These are phyloP conservation scores for Acipenser transmontanus DNA, from an alignment of 2,797 vertebrate genomes.

Conservation along the genomic window DNA sequence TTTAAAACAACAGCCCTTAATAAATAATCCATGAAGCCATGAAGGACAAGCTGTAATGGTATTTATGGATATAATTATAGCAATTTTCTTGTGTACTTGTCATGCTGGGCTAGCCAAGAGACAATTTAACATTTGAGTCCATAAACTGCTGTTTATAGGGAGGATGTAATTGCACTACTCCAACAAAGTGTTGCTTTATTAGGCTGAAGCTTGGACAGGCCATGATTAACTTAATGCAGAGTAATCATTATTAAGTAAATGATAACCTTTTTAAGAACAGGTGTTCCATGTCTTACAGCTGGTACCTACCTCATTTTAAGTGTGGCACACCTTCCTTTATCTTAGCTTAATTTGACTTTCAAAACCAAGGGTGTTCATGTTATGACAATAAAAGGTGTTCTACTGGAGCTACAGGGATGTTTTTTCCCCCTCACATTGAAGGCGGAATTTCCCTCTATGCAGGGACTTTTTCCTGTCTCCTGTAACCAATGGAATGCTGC, in stretches of 20 bases:
- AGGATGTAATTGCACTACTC: slow-evolving; percentile 9
- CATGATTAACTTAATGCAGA: slow-evolving; percentile 51
- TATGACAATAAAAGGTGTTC: too few relatives aligned
- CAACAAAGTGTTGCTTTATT: slow-evolving; percentile 47
- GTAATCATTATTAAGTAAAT: slow-evolving; percentile 39
- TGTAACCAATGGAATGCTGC: too few relatives aligned
- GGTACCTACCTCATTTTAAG: too few relatives aligned
- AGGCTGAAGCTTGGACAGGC: slow-evolving; percentile 55
- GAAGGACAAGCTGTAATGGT: slow-evolving; percentile 7
- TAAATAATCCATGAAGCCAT: neutral
- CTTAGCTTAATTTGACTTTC: too few relatives aligned
- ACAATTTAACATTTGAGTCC: slow-evolving; percentile 21
- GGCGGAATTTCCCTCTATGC: too few relatives aligned
- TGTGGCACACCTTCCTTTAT: too few relatives aligned
- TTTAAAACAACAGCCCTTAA: too few relatives aligned
- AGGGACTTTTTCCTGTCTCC: too few relatives aligned
- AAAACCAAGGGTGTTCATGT: too few relatives aligned
- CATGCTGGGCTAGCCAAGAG: neutral
- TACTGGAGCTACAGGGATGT: too few relatives aligned
- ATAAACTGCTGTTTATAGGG: slow-evolving; percentile 11
- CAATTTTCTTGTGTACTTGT: neutral
- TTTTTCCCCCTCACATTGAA: too few relatives aligned
- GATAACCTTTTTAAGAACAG: slow-evolving; percentile 39
- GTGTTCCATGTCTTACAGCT: too few relatives aligned
- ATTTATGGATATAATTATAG: neutral